These are phyloP conservation scores for Vidua macroura DNA, from an alignment of 2,113 vertebrate genomes.

Conservation along the genomic window DNA sequence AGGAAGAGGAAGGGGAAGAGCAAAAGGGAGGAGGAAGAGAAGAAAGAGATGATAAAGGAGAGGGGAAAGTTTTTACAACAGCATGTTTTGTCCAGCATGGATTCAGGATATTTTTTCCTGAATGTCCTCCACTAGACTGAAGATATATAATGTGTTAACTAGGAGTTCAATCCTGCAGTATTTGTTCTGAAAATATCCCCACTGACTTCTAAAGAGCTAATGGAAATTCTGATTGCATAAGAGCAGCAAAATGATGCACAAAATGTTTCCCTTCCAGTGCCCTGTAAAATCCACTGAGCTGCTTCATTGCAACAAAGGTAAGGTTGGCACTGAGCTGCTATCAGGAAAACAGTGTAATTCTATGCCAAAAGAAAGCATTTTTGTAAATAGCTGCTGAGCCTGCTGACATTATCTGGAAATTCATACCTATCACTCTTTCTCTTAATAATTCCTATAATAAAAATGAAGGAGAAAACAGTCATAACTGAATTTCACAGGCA, in stretches of 20 bases:
- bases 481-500: constrained; percentile 13
- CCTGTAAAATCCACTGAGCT: constrained; percentile 17
- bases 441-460: constrained; percentile 46
- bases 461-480: constrained; percentile 1
- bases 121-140: not conserved
- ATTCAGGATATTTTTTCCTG: constrained; percentile 7
- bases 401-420: constrained; percentile 14
- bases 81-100: constrained; percentile 3
- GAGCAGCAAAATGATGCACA: not conserved
- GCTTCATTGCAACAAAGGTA: constrained; percentile 14
- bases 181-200: not conserved
- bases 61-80: not conserved
- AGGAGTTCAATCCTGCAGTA: not conserved
- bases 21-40: not conserved
- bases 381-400: constrained; percentile 12
- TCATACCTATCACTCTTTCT: constrained; percentile 30
- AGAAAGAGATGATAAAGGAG: not conserved
- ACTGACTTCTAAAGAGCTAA: constrained; percentile 27
- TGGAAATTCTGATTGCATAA: constrained; percentile 26
- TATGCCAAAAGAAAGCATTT: constrained; percentile 57
- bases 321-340: not conserved
- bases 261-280: not conserved
- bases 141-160: not conserved
- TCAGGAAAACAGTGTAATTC: constrained; percentile 29
- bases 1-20: not conserved